phyloP scores from a whole-genome alignment of 2,888 invertebrate genomes.

The Pammene fasciana region DNA sequence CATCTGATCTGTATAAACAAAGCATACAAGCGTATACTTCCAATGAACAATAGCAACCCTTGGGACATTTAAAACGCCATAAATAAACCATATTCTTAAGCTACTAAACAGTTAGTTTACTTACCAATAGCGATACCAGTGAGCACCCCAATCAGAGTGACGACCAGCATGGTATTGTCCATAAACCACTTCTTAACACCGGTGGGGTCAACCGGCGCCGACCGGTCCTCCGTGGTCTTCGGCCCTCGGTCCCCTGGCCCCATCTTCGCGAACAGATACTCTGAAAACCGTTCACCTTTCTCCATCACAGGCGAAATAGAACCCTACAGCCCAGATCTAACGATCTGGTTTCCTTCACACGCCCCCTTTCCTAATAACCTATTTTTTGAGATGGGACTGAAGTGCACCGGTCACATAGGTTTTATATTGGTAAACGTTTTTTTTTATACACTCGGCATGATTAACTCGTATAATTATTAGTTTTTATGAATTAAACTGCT shows the following conservation, averaged over 20 bases:
- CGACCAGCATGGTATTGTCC: slow-evolving; percentile 90
- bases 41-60: too few species aligned
- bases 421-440: slow-evolving; percentile 17
- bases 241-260: slow-evolving; percentile 85
- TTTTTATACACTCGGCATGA: slow-evolving; percentile 22
- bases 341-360: slow-evolving; percentile 41
- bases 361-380: slow-evolving; percentile 30
- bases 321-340: slow-evolving; percentile 42
- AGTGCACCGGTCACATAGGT: slow-evolving; percentile 24
- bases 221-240: slow-evolving; percentile 84
- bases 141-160: slow-evolving; percentile 91
- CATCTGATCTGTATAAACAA: too few species aligned
- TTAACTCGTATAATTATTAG: slow-evolving; percentile 19
- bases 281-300: slow-evolving; percentile 88
- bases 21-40: too few species aligned
- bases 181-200: slow-evolving; percentile 87
- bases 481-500: slow-evolving; percentile 2
- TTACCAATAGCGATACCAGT: slow-evolving; percentile 89
- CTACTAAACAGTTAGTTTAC: slow-evolving; percentile 43
- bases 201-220: slow-evolving; percentile 86
- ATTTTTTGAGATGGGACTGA: slow-evolving; percentile 26
- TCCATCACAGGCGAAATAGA: slow-evolving; percentile 79
- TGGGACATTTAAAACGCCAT: background rate
- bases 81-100: background rate
- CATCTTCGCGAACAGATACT: slow-evolving; percentile 92